A percentile compares a stretch with the other conserved stretches of the same genome.
These are phyloP conservation scores for Dallia pectoralis DNA, from an alignment of 2,797 vertebrate genomes.

Conservation along the genomic window DNA sequence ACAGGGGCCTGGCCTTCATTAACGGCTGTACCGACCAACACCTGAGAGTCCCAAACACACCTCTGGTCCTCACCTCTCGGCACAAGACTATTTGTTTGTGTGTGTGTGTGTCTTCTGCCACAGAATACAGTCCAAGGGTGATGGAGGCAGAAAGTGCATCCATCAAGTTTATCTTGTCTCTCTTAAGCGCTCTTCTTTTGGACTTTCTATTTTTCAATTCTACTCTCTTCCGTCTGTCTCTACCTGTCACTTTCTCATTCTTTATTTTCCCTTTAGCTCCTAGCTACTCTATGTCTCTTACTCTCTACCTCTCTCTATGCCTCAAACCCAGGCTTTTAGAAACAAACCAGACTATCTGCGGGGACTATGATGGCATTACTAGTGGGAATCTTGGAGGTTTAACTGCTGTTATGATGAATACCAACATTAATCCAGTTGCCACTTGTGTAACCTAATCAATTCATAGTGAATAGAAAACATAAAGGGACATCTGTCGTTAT, in stretches of 20 bases:
- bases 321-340: slow-evolving; percentile 19
- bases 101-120: background rate
- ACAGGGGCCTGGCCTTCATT: slow-evolving; percentile 47
- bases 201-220: background rate
- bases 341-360: background rate
- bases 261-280: too few species aligned
- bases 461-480: too few species aligned
- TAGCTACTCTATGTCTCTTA: too few species aligned
- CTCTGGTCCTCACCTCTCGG: slow-evolving; percentile 28
- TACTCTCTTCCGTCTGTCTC: too few species aligned
- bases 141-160: slow-evolving; percentile 42
- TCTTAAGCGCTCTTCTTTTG: slow-evolving; percentile 6
- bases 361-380: slow-evolving; percentile 14
- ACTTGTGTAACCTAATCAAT: too few species aligned
- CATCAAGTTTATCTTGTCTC: slow-evolving; percentile 5
- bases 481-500: too few species aligned
- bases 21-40: slow-evolving; percentile 34
- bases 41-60: slow-evolving; percentile 44
- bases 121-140: slow-evolving; percentile 23
- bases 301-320: too few species aligned
- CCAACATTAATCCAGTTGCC: too few species aligned
- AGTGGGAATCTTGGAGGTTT: slow-evolving; percentile 10
- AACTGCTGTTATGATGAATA: too few species aligned
- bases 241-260: too few species aligned
- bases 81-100: background rate